Percentiles rank a stretch among this genome's conserved stretches.
Conservation (phyloP, 2,888 invertebrate species). For the Tetranychus truncatus region DNA sequence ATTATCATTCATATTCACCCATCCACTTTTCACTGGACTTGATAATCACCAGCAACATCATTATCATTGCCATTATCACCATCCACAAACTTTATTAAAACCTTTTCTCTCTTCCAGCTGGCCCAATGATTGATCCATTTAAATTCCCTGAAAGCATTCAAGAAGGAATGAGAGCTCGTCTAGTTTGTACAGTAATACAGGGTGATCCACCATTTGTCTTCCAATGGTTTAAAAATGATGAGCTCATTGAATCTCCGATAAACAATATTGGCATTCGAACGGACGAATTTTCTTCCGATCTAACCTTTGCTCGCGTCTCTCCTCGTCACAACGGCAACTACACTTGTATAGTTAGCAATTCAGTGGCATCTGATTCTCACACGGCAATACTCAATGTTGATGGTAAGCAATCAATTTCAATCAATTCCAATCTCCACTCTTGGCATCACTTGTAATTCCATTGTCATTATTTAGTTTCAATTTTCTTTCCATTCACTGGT, state of each 20-base stretch:
- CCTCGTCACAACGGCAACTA: constrained; percentile 31
- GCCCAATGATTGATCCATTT: constrained; percentile 46
- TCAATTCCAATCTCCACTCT: not conserved
- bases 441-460: no score
- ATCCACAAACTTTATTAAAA: not conserved
- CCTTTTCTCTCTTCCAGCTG: constrained; percentile 17
- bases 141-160: constrained; percentile 33
- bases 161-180: constrained; percentile 33
- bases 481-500: not conserved
- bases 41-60: not conserved
- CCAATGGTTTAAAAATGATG: constrained; percentile 40
- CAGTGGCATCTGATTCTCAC: constrained; percentile 29
- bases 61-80: not conserved
- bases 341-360: constrained; percentile 30
- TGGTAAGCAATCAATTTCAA: constrained; percentile 22
- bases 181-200: constrained; percentile 33
- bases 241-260: constrained; percentile 34
- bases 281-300: constrained; percentile 31
- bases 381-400: constrained; percentile 30
- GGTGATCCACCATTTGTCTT: constrained; percentile 38
- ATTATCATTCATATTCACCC: not conserved
- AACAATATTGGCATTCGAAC: constrained; percentile 31
- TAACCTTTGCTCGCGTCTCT: constrained; percentile 30
- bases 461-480: not conserved
- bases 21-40: not conserved